Conservation (phyloP, 2,113 vertebrate genomes). For the Mesocricetus auratus region DNA sequence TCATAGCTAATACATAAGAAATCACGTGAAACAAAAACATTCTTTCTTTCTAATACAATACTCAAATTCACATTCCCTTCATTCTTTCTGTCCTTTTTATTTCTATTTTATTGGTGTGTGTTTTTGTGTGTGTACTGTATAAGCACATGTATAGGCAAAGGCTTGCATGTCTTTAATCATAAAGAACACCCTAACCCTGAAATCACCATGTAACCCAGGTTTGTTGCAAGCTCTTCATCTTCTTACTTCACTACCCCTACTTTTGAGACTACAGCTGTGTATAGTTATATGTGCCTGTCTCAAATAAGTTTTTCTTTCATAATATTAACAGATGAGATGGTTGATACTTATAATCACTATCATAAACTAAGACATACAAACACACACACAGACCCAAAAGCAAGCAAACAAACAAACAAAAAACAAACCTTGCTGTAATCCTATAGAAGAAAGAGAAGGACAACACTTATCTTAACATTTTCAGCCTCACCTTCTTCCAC, state of each 20-base stretch:
- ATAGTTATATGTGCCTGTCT: not conserved
- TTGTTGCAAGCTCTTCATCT: not conserved
- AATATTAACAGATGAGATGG: not conserved
- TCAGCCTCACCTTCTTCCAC: not conserved
- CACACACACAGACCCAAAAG: not conserved
- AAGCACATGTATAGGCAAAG: not conserved
- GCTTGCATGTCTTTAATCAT: not conserved
- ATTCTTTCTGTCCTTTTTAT: not conserved
- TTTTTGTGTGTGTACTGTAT: not conserved
- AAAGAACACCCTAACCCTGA: not conserved
- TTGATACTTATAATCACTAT: not conserved
- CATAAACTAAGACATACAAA: not conserved
- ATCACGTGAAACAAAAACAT: not conserved
- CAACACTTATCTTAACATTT: not conserved
- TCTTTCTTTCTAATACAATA: not conserved
- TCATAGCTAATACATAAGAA: not conserved
- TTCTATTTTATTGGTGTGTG: not conserved
- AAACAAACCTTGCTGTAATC: not conserved
- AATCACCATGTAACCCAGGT: not conserved
- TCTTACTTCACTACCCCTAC: not conserved
- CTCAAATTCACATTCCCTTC: not conserved
- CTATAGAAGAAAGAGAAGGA: not conserved
- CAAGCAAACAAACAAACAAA: not conserved
- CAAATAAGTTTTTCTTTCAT: no score
- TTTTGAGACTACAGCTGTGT: not conserved